phyloP scores from a whole-genome alignment of 2,113 vertebrate genomes.

The Eolophus roseicapilla region DNA sequence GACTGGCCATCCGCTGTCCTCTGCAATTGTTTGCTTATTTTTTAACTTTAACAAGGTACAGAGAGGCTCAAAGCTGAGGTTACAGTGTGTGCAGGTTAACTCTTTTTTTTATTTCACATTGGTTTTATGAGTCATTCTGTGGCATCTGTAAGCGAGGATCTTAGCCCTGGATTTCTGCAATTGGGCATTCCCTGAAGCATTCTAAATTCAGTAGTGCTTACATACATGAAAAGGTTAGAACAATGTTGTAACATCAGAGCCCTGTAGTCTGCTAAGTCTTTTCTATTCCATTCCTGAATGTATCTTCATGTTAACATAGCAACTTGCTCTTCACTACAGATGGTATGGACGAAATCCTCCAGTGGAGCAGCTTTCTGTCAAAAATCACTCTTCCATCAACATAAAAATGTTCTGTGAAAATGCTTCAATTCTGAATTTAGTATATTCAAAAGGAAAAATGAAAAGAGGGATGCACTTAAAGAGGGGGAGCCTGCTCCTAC shows the following conservation, averaged over 20 bases:
- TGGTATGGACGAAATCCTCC: neutral
- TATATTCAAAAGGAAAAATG: neutral
- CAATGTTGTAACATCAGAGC: neutral
- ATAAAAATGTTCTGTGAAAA: neutral
- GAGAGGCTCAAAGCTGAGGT: neutral
- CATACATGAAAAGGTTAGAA: neutral
- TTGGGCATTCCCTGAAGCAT: neutral
- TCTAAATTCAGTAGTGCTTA: neutral
- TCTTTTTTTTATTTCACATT: neutral
- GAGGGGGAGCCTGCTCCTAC: neutral
- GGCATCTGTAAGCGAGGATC: neutral
- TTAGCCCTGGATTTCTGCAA: neutral
- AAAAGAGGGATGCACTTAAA: neutral
- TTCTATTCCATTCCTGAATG: neutral
- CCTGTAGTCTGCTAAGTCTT: neutral
- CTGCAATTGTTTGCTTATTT: neutral
- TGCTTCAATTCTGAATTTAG: neutral
- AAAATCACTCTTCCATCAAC: neutral
- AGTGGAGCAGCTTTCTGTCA: neutral
- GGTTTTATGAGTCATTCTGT: neutral
- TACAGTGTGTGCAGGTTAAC: neutral
- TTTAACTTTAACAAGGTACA: neutral
- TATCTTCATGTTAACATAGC: accelerated
- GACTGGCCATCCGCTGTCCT: neutral
- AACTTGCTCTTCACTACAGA: neutral